Conservation (phyloP, 2,888 invertebrate species). For the Peribatodes rhomboidaria region DNA sequence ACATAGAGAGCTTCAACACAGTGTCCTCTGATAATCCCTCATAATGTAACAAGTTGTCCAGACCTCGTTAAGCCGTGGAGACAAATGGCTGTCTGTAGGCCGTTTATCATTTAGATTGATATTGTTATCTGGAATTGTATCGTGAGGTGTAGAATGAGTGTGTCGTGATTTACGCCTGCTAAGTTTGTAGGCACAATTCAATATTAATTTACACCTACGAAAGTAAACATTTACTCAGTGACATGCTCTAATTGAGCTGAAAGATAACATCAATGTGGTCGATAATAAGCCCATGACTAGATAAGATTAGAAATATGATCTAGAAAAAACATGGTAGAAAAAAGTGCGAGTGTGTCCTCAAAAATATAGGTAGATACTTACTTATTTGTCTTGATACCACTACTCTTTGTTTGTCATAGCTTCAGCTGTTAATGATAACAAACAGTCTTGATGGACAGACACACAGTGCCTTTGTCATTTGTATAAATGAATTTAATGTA, state of each 20-base stretch:
- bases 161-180: neutral
- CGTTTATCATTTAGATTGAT: conserved; percentile 29
- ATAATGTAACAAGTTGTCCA: conserved; percentile 36
- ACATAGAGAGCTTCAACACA: conserved; percentile 13
- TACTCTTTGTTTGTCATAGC: too few relatives aligned
- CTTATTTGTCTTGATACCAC: too few relatives aligned
- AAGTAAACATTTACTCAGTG: too few relatives aligned
- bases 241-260: too few relatives aligned
- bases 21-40: conserved; percentile 41
- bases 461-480: too few relatives aligned
- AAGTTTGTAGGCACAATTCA: neutral
- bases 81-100: conserved; percentile 56
- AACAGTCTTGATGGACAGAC: neutral
- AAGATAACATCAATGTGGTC: too few relatives aligned
- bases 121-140: conserved; percentile 27
- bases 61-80: conserved; percentile 53
- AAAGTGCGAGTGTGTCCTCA: too few relatives aligned
- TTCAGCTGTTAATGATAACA: too few relatives aligned
- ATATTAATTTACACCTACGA: neutral
- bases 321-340: too few relatives aligned
- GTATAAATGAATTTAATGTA: neutral
- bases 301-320: too few relatives aligned
- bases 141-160: conserved; percentile 2
- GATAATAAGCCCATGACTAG: too few relatives aligned
- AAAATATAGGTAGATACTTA: too few relatives aligned